Conservation (phyloP, 2,113 vertebrate species). For the Numenius arquata region DNA sequence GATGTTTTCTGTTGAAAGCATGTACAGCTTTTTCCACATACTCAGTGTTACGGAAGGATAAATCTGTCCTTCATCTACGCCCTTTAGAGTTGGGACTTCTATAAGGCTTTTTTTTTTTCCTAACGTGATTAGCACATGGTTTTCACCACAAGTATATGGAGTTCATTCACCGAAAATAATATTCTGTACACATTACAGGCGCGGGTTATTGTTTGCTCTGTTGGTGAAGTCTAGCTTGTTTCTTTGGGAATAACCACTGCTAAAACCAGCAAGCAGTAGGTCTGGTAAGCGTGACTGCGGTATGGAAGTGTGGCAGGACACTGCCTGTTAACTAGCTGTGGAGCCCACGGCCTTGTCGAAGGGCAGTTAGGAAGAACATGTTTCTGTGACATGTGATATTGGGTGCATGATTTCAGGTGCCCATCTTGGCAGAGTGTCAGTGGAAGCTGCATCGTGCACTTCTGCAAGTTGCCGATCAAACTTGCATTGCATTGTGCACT, state of each 20-base stretch:
- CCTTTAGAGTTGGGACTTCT: not conserved
- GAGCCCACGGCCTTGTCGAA: not conserved
- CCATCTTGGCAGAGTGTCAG: fast-evolving
- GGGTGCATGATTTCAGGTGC: not conserved
- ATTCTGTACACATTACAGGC: not conserved
- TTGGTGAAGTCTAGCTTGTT: not conserved
- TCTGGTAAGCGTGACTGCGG: not conserved
- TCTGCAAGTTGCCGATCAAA: not conserved
- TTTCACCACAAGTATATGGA: not conserved
- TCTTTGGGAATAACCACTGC: not conserved
- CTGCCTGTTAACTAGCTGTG: not conserved
- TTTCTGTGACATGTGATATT: not conserved
- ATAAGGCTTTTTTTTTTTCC: not conserved
- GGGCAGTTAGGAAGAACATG: not conserved
- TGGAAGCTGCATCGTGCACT: not conserved
- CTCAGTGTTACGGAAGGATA: not conserved
- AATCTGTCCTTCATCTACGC: not conserved
- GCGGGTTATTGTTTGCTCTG: not conserved
- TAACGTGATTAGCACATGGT: not conserved
- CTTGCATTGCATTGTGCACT: not conserved
- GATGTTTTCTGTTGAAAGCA: not conserved
- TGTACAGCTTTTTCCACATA: not conserved
- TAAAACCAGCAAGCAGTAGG: not conserved
- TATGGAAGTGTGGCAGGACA: not conserved
- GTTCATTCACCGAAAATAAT: not conserved